phyloP scores from a whole-genome alignment of 2,888 invertebrate genomes.

The Cerastis rubricosa region DNA sequence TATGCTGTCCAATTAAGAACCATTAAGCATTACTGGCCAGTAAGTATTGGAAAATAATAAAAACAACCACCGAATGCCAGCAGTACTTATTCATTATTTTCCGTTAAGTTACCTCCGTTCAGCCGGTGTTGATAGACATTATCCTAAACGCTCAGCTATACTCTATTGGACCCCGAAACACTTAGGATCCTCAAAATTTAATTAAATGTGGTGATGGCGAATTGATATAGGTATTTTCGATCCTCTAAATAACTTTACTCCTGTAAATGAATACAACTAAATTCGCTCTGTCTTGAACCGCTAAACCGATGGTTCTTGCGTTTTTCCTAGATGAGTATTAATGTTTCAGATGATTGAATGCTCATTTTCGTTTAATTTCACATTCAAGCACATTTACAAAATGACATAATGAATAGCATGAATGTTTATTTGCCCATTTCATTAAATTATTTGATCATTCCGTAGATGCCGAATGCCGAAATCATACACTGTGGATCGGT shows the following conservation, averaged over 20 bases:
- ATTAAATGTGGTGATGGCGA: constrained; percentile 26
- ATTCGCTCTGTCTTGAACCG: constrained; percentile 20
- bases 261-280: constrained; percentile 11
- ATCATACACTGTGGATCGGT: neutral
- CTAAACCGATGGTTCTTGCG: neutral
- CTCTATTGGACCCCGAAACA: constrained; percentile 18
- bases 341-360: neutral
- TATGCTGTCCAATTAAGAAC: neutral
- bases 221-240: constrained; percentile 47
- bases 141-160: constrained; percentile 3
- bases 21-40: neutral
- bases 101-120: neutral
- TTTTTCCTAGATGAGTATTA: neutral
- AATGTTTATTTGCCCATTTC: neutral
- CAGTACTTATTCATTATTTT: neutral
- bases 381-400: neutral
- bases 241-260: constrained; percentile 24
- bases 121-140: constrained; percentile 17
- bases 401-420: neutral
- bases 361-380: neutral
- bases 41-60: constrained; percentile 37
- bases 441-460: neutral
- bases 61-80: neutral
- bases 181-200: constrained; percentile 40
- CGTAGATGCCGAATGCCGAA: too few species aligned